Conservation (phyloP, 2,888 invertebrate species). For the Chaetoderma sp. region DNA sequence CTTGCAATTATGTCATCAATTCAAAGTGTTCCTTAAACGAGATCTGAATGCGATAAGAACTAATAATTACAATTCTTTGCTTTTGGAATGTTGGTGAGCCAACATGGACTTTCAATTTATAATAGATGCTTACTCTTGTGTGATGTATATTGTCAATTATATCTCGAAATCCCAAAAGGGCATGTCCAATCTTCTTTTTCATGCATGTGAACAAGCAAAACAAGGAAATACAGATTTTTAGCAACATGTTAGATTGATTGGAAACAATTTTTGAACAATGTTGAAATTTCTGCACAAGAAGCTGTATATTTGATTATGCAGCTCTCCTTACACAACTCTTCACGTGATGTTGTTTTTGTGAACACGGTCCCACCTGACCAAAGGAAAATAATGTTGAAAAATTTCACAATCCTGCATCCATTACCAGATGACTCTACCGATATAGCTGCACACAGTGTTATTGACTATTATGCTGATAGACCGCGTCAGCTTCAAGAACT, state of each 20-base stretch:
- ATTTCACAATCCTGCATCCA: neutral
- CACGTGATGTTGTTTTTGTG: neutral
- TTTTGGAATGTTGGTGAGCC: slow-evolving; percentile 8
- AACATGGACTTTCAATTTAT: slow-evolving; percentile 23
- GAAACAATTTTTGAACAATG: slow-evolving; percentile 6
- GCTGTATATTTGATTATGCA: slow-evolving; percentile 2
- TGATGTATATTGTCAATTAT: slow-evolving; percentile 1
- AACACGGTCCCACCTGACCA: neutral
- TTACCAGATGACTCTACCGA: slow-evolving; percentile 5
- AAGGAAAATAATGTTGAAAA: neutral
- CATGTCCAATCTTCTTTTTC: slow-evolving; percentile 1
- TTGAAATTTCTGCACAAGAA: slow-evolving; percentile 12
- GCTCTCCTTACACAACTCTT: neutral
- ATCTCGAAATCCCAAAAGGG: neutral
- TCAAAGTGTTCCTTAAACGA: slow-evolving; percentile 15
- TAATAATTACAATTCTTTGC: slow-evolving; percentile 13
- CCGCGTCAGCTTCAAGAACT: neutral
- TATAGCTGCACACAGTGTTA: neutral
- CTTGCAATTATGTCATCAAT: neutral
- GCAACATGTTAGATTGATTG: neutral
- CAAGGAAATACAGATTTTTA: neutral
- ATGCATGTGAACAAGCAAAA: slow-evolving; percentile 2
- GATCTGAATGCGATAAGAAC: slow-evolving; percentile 1
- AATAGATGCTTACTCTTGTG: slow-evolving; percentile 13
- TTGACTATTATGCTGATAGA: neutral